A percentile compares a stretch with the other conserved stretches of the same genome.
Evolutionary conservation across 2,797 vertebrate genomes (phyloP).

Genomic region (Limosa lapponica): DNA sequence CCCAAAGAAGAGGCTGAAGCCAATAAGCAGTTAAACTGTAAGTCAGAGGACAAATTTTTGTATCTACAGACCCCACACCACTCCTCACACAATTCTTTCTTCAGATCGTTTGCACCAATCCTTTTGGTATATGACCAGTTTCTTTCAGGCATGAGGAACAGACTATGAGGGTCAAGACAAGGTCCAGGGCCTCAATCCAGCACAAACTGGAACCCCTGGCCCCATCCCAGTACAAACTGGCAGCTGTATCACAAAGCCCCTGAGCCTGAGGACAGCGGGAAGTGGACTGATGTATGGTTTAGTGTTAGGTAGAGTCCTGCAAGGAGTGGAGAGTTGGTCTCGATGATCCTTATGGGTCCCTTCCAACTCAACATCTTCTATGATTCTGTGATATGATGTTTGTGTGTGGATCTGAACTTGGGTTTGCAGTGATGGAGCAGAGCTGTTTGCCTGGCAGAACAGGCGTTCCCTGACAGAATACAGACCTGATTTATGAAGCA

Average conservation of each 20-base stretch:
- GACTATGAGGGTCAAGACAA: neutral
- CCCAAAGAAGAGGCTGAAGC: neutral
- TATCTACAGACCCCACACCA: neutral
- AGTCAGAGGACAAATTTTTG: neutral
- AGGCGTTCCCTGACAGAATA: neutral
- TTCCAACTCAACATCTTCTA: neutral
- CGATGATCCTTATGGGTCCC: rapidly evolving
- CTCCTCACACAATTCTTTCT: neutral
- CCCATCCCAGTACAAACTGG: neutral
- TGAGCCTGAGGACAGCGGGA: neutral
- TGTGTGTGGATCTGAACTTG: neutral
- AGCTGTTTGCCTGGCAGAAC: neutral
- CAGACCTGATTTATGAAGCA: neutral
- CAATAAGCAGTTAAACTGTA: neutral
- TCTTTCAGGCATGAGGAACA: neutral
- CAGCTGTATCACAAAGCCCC: neutral
- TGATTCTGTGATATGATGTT: neutral
- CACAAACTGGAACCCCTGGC: neutral
- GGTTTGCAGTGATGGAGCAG: neutral
- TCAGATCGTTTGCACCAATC: neutral
- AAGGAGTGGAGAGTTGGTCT: neutral
- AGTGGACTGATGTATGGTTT: neutral
- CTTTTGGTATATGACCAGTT: neutral
- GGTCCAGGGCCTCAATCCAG: neutral
- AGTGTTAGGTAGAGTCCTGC: neutral